phyloP scores from a whole-genome alignment of 2,888 invertebrate species.

The Caenorhabditis zanzibari region DNA sequence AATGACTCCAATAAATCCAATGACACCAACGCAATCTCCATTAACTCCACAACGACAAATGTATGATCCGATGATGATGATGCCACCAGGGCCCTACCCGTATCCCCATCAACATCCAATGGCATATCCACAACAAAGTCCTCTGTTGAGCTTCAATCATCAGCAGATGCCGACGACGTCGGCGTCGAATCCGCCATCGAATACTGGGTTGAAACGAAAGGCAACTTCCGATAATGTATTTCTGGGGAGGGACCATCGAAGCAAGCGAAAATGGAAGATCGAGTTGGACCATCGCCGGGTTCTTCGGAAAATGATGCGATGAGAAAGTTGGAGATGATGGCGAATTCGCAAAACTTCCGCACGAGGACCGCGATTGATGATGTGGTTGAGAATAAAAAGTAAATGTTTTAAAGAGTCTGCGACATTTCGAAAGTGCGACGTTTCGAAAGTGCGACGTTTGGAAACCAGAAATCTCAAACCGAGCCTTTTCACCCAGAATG shows the following conservation, averaged over 20 bases:
- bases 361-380: slow-evolving; percentile 50
- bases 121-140: slow-evolving; percentile 8
- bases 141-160: slow-evolving; percentile 32
- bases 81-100: too few relatives aligned
- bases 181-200: slow-evolving; percentile 41
- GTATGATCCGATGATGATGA: too few relatives aligned
- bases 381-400: slow-evolving; percentile 64
- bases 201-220: slow-evolving; percentile 39
- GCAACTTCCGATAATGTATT: slow-evolving; percentile 12
- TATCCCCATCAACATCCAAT: background rate
- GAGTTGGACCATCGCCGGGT: background rate
- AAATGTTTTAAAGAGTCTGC: too few relatives aligned
- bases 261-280: slow-evolving; percentile 22
- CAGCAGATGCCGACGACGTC: slow-evolving; percentile 33
- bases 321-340: slow-evolving; percentile 57
- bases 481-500: too few relatives aligned
- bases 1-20: background rate
- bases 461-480: too few relatives aligned
- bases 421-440: too few relatives aligned
- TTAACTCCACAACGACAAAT: too few relatives aligned
- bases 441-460: too few relatives aligned
- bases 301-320: slow-evolving; percentile 23
- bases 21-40: background rate
- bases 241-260: slow-evolving; percentile 20
- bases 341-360: slow-evolving; percentile 42